phyloP scores from a whole-genome alignment of 2,113 vertebrate genomes.

The Lycaon pictus region DNA sequence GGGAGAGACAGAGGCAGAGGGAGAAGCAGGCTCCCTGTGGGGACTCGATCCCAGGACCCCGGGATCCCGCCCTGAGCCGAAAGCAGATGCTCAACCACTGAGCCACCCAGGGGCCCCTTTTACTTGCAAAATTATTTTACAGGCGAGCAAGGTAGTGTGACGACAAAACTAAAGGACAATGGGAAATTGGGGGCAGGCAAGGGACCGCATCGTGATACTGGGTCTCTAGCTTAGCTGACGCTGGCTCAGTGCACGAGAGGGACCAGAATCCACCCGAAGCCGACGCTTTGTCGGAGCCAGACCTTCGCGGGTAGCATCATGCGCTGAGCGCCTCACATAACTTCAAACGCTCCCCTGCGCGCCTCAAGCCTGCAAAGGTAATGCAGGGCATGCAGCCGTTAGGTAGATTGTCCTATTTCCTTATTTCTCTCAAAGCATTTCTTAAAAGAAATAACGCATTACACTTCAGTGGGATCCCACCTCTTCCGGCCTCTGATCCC shows the following conservation, averaged over 20 bases:
- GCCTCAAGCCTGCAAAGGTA: neutral
- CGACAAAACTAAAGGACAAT: neutral
- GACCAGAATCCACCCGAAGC: neutral
- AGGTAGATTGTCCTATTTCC: neutral
- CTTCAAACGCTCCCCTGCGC: accelerated
- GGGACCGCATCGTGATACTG: accelerated
- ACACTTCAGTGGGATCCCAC: neutral
- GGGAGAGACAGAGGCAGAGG: too few relatives aligned
- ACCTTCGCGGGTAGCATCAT: neutral
- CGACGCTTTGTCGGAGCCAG: neutral
- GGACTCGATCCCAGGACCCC: too few relatives aligned
- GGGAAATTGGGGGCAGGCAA: neutral
- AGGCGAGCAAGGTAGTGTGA: neutral
- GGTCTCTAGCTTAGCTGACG: neutral
- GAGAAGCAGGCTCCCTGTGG: too few relatives aligned
- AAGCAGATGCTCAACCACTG: too few relatives aligned
- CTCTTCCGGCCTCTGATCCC: neutral
- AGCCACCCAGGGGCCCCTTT: too few relatives aligned
- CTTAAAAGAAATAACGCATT: neutral
- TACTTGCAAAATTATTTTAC: neutral
- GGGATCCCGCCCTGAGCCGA: too few relatives aligned
- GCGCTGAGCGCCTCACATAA: neutral
- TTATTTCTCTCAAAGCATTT: neutral
- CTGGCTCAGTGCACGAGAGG: neutral
- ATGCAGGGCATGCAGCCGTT: neutral